Base-by-base conservation (phyloP, 92 coral and sea anemone genomes). In the Desmophyllum pertusum region DNA sequence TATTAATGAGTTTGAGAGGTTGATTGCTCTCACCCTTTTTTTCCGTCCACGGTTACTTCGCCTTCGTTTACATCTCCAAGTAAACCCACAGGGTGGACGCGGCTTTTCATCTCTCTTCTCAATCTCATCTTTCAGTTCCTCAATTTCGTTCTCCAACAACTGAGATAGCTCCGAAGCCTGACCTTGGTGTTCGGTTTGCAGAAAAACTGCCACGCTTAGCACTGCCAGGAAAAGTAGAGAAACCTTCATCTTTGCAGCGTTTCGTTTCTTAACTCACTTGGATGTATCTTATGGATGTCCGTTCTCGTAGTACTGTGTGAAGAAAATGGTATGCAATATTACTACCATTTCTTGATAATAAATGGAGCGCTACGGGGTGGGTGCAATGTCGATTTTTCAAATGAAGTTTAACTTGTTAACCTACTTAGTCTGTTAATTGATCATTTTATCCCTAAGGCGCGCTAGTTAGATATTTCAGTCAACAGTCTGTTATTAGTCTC, bases 121-220 rank as follows among this genome's bases (percentile, higher is more conserved):
- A 33, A 64, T 65, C 19, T 66, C 84, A 21, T 65, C 84, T 23
- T 67, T 79, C 5, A 79, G 63, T 37, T 79, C 75, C 1, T 9
- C 25, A 29, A 79, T 79, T 50, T 66, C 84, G 7, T 17, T 21
- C 19, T 79, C 46, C 39, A 79, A 45, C 15, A 79, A 33, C 42
- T 79, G 33, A 19, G 74, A 64, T 35, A 79, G 33, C 43, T 79
- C 84, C 7, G 75, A 79, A 3, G 84, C 75, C 17, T 65, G 45
- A 27, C 64, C 41, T 36, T 65, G 30, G 27, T 48, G 38, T n/a
- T 13, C 43, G 1, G 48, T 21, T 0, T 80, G 76, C 2, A 68
- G 31, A 29, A 68, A 48, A 31, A 80, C 40, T 25, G 21, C 25
- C 13, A 67, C 48, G 33, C 75, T 50, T 25, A 80, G 38, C 3